Base-by-base conservation (phyloP, 2,888 invertebrate genomes). In the Macropis europaea region DNA sequence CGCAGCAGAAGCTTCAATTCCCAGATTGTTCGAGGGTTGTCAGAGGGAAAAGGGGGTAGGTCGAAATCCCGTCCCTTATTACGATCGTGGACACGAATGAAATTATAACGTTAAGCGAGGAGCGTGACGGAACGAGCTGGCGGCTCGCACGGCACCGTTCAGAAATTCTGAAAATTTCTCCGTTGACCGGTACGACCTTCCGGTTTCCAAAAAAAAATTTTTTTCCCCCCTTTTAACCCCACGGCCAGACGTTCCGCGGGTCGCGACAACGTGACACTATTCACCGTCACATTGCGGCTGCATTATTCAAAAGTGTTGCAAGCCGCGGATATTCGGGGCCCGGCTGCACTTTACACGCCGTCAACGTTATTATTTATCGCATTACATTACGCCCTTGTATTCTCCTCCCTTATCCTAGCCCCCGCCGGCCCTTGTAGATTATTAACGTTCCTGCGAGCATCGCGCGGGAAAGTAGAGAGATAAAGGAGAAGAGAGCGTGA, bases 311-410 rank as follows among this genome's bases (percentile, higher is more conserved):
- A 73, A 62, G 48, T 56, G 36, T 30, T 24, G 66, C 75, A 54
- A 45, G 38, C 60, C 67, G 60, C 43, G 24, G 72, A 45, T 42
- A 63, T 47, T 63, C 64, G 40, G 19, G 17, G 15, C 48, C 38
- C 62, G 48, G 59, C n/a, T 70, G 43, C 77, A 59, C 64, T 70
- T 67, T 70, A 70, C 67, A 76, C 64, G 47, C 28, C 54, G 42
- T 40, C 78, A 38, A n/a, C 45, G 68, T 52, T 73, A 76, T 78
- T 79, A 78, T 76, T 76, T 71, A 78, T 78, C 61, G 69, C 66
- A 59, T 78, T 72, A 69, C 69, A 69, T 67, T 75, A 72, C 66
- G 32, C 36, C 30, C 32, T 53, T 70, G 62, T 67, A 68, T 66
- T 48, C 45, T 52, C 48, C n/a, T n/a, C n/a, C n/a, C n/a, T n/a